Evolutionary conservation across 92 coral and sea anemone species (phyloP).

Genomic region (Ricordea florida): DNA sequence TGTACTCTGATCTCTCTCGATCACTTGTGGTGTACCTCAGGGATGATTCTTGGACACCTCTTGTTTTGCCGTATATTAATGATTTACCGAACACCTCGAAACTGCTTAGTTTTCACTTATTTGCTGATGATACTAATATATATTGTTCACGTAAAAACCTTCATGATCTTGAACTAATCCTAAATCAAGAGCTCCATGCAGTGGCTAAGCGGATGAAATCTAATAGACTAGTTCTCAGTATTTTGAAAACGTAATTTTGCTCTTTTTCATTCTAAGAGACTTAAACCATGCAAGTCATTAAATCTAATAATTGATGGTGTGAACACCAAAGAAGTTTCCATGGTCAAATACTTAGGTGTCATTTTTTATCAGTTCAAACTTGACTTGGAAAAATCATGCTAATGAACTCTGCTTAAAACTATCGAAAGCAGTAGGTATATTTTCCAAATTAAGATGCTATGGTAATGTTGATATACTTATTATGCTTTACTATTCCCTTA

Average conservation of each 20-base stretch:
- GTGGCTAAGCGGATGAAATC: background rate
- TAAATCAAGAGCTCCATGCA: background rate
- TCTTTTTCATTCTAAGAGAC: background rate
- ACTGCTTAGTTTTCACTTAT: background rate
- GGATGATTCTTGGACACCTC: background rate
- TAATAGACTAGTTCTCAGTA: background rate
- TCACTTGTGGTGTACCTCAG: too few relatives aligned
- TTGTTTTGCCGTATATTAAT: background rate
- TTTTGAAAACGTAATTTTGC: background rate
- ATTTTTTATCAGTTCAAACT: background rate
- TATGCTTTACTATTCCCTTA: background rate
- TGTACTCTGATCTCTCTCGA: too few relatives aligned
- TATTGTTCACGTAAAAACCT: background rate
- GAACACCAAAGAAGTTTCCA: too few relatives aligned
- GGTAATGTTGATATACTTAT: background rate
- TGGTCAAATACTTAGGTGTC: background rate
- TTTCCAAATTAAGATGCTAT: background rate
- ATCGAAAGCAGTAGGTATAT: background rate
- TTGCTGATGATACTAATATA: background rate
- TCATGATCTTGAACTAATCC: background rate
- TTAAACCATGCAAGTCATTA: background rate
- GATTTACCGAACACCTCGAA: background rate
- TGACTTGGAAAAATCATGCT: constrained; percentile 3
- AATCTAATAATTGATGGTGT: too few relatives aligned
- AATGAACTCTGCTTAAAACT: background rate